Base-by-base conservation (phyloP, 2,797 vertebrate species). In the Falco cherrug region DNA sequence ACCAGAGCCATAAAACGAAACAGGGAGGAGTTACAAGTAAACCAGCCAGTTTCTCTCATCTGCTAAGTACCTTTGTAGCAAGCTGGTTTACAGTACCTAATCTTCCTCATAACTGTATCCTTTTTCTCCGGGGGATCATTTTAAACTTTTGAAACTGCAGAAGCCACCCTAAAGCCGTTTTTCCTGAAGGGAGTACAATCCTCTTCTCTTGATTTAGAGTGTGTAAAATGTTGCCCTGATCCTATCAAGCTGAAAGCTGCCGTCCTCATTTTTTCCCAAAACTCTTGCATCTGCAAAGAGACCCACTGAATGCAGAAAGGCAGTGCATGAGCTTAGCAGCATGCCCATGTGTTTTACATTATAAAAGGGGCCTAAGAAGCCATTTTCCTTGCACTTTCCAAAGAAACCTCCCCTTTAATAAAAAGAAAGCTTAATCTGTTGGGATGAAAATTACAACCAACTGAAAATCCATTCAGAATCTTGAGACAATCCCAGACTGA, bases 81-180 rank as follows among this genome's bases (percentile, higher is more conserved):
- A 88, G 41, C 22, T 84, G 35, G 70, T 96, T 92, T 92, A 80
- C 73, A 85, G 89, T 92, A 91, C 70, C 65, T 95, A 59, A 81
- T 94, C 84, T 92, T 92, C 84, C 87, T 93, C 47, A 63, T 86
- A 94, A 96, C 89, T 70, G 53, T 84, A 90, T 76, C 89, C 51
- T 84, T 94, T 96, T 94, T 81, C 84, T 92, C 90, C 48, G 60
- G 87, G 76, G 91, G 83, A 88, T 92, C 47, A 88, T 92, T 89
- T 92, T 69, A 94, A 92, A 69, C 82, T 91, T 91, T 91, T 87
- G 95, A 95, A 97, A 92, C 69, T 78, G 63, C 59, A 93, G 82
- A 93, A 96, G 73, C 59, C 73, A 82, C 76, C 73, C 93, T 77
- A 88, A 90, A 90, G 76, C 73, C 90, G 81, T 96, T 95, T 96